Conservation (phyloP, 2,888 invertebrate genomes). For the Lucinisca nassula region DNA sequence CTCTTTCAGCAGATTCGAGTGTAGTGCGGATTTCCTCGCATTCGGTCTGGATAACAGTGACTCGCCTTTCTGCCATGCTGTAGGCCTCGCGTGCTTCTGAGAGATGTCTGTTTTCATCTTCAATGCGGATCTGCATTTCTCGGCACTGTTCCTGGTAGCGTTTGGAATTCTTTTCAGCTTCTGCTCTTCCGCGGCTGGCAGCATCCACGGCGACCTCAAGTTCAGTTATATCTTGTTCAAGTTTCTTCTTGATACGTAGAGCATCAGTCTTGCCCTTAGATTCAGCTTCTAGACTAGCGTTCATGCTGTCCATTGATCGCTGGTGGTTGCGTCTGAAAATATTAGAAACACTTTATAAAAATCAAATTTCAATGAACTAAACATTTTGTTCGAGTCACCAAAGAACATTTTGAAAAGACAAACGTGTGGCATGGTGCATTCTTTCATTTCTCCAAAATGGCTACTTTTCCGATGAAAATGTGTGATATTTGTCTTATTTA, state of each 20-base stretch:
- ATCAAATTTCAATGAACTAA: too few species aligned
- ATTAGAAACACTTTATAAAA: too few species aligned
- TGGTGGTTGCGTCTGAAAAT: slow-evolving; percentile 99
- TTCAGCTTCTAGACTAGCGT: slow-evolving; percentile 99
- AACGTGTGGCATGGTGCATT: too few species aligned
- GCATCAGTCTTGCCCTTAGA: slow-evolving; percentile 99
- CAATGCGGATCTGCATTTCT: slow-evolving; percentile 97
- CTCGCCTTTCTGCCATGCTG: slow-evolving; percentile 98
- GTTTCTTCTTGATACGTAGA: slow-evolving; percentile 99
- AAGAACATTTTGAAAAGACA: too few species aligned
- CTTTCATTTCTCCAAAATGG: too few species aligned
- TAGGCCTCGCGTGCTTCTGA: slow-evolving; percentile 99
- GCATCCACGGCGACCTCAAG: slow-evolving; percentile 99
- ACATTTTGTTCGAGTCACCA: too few species aligned
- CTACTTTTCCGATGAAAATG: too few species aligned
- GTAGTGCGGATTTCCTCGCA: slow-evolving; percentile 99
- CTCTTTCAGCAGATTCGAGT: slow-evolving; percentile 97
- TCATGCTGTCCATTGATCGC: slow-evolving; percentile 99
- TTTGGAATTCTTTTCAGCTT: slow-evolving; percentile 99
- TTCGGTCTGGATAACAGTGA: slow-evolving; percentile 99
- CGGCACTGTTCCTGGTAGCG: slow-evolving; percentile 99
- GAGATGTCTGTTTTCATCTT: slow-evolving; percentile 99
- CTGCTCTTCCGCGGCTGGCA: slow-evolving; percentile 99
- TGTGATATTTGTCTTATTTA: too few species aligned
- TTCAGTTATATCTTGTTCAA: slow-evolving; percentile 99